phyloP scores from a whole-genome alignment of 2,113 vertebrate genomes.

The Fregata magnificens region DNA sequence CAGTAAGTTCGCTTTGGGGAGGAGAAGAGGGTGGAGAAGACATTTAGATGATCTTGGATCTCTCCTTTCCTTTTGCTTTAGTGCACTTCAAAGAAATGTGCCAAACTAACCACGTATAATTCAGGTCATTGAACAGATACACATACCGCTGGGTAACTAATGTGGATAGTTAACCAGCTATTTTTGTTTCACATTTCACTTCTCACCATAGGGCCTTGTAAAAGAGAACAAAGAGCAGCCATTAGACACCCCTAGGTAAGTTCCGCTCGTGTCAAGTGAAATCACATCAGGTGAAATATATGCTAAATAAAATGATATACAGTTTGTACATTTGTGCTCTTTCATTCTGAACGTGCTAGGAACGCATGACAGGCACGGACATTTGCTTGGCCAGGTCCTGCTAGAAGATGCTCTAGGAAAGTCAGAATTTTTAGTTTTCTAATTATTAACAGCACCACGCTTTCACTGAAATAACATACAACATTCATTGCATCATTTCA shows the following conservation, averaged over 20 bases:
- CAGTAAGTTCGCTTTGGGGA: not conserved
- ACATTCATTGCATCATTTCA: not conserved
- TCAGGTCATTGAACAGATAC: slow-evolving; percentile 1
- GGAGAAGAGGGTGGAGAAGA: not conserved
- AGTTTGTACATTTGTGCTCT: not conserved
- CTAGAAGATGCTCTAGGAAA: not conserved
- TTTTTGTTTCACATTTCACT: not conserved
- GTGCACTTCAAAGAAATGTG: not conserved
- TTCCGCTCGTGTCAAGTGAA: not conserved
- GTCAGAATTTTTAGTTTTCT: not conserved
- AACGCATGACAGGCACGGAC: accelerated
- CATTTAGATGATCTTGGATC: not conserved
- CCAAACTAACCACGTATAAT: not conserved
- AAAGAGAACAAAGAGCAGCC: not conserved
- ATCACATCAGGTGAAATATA: not conserved
- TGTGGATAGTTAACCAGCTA: not conserved
- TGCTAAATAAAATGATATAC: not conserved
- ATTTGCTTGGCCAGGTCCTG: not conserved
- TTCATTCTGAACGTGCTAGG: not conserved
- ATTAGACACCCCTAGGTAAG: not conserved
- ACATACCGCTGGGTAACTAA: not conserved
- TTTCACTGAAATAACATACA: not conserved
- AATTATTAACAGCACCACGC: not conserved
- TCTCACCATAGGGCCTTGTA: not conserved
- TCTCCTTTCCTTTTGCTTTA: not conserved